Conservation (phyloP, 1,140 invertebrate species). For the Aphelinus certus region DNA sequence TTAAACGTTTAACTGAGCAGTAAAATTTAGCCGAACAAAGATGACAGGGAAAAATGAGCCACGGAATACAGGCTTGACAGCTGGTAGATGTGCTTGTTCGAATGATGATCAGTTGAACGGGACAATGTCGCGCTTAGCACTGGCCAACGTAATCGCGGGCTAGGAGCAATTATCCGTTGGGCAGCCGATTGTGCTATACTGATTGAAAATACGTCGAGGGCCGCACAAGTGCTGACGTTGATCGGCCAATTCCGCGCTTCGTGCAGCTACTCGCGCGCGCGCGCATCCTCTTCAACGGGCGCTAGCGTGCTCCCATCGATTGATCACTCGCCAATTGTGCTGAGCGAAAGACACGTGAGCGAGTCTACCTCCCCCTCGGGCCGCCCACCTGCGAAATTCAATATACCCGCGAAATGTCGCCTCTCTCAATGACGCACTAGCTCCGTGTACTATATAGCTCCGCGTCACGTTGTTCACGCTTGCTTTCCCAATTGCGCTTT, state of each 20-base stretch:
- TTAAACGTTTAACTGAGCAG: too few species aligned
- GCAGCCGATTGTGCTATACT: too few species aligned
- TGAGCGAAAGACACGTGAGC: slow-evolving; percentile 18
- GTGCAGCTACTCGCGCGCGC: not conserved
- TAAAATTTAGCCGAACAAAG: too few species aligned
- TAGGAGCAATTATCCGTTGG: not conserved
- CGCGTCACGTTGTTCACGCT: not conserved
- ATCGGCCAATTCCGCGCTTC: not conserved
- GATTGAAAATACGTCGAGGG: too few species aligned
- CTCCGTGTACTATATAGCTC: not conserved
- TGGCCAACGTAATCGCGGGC: not conserved
- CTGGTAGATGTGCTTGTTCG: too few species aligned
- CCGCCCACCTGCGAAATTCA: not conserved
- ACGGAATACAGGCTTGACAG: too few species aligned
- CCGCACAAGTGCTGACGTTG: too few species aligned
- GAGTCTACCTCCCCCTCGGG: not conserved
- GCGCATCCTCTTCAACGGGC: too few species aligned
- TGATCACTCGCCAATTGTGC: slow-evolving; percentile 21
- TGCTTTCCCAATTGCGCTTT: not conserved
- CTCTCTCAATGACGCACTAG: slow-evolving; percentile 37
- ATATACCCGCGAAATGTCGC: too few species aligned
- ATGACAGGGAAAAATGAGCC: too few species aligned
- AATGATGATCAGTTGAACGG: too few species aligned
- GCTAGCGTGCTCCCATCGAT: not conserved
- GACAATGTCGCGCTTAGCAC: too few species aligned